phyloP scores from a whole-genome alignment of 2,888 invertebrate species.

The Anarsia innoxiella region DNA sequence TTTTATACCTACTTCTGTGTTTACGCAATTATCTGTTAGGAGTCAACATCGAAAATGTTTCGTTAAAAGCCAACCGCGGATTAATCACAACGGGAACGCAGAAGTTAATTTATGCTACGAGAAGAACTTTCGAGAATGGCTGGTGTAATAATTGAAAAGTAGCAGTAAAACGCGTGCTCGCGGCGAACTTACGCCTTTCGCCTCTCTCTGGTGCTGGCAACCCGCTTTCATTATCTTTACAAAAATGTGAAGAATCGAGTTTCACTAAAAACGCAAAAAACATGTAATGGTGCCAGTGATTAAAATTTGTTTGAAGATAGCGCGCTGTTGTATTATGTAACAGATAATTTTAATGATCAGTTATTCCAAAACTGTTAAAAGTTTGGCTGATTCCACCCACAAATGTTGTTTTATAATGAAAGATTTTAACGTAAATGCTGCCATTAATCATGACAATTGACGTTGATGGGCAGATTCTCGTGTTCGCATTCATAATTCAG shows the following conservation, averaged over 20 bases:
- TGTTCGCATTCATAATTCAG: no score
- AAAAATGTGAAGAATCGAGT: slow-evolving; percentile 43
- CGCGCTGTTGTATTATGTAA: slow-evolving; percentile 37
- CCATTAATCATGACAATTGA: neutral
- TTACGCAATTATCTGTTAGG: slow-evolving; percentile 26
- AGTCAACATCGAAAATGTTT: slow-evolving; percentile 26
- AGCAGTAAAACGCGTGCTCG: slow-evolving; percentile 37
- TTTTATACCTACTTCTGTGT: slow-evolving; percentile 29
- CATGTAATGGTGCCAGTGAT: slow-evolving; percentile 25
- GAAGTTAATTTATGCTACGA: slow-evolving; percentile 46
- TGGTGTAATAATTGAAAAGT: slow-evolving; percentile 51
- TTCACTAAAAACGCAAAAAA: slow-evolving; percentile 28
- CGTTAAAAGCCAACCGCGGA: slow-evolving; percentile 33
- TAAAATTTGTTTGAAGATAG: slow-evolving; percentile 35
- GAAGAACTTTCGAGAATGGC: slow-evolving; percentile 38
- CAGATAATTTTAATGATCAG: no score
- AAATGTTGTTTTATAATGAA: no score
- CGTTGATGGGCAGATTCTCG: neutral
- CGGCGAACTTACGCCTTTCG: slow-evolving; percentile 22
- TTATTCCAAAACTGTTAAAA: no score
- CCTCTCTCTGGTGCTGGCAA: slow-evolving; percentile 30
- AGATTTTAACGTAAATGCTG: neutral
- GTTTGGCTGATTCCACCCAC: no score
- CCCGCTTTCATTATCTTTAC: slow-evolving; percentile 39
- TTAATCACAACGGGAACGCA: slow-evolving; percentile 38